phyloP scores from a whole-genome alignment of 2,113 vertebrate genomes.

The Python bivittatus region DNA sequence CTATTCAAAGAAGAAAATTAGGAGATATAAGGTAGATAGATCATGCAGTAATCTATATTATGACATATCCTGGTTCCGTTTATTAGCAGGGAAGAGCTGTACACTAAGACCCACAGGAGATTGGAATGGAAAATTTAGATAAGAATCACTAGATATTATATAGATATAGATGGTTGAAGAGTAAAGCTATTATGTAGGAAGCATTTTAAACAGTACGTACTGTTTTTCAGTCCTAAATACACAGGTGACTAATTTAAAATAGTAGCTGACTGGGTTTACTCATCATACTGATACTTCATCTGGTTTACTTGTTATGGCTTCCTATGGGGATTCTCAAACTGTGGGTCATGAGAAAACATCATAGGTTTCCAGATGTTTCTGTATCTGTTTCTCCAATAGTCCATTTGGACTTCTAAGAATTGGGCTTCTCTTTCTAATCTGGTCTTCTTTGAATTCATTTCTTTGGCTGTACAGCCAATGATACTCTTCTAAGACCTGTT shows the following conservation, averaged over 20 bases:
- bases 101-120: neutral
- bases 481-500: neutral
- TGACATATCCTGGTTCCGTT: neutral
- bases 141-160: neutral
- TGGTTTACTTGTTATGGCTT: neutral
- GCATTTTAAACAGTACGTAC: neutral
- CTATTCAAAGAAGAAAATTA: neutral
- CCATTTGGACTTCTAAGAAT: neutral
- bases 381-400: neutral
- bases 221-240: neutral
- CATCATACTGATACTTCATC: neutral
- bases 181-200: neutral
- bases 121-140: neutral
- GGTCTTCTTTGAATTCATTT: neutral
- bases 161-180: neutral
- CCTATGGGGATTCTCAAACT: neutral
- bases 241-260: neutral
- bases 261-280: neutral
- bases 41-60: neutral
- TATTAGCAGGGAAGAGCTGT: neutral
- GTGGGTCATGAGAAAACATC: neutral
- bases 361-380: neutral
- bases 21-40: neutral
- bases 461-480: neutral
- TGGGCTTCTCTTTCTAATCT: neutral